Evolutionary conservation across 2,888 invertebrate species (phyloP).

Genomic region (Hemistola chrysoprasaria): DNA sequence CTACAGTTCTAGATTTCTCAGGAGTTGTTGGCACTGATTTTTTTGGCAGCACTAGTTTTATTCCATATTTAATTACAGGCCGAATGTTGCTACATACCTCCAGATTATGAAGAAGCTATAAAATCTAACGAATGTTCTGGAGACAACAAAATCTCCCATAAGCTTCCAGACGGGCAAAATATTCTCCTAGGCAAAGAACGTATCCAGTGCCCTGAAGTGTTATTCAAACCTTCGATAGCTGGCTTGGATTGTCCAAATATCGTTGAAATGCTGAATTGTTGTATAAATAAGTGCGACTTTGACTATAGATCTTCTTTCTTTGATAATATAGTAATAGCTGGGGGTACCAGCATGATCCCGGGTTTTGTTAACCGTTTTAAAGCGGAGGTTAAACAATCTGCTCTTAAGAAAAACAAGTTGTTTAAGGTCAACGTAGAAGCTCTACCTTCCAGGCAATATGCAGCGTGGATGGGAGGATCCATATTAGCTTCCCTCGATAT

Average conservation of each 20-base stretch:
- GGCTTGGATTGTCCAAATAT: constrained; percentile 90
- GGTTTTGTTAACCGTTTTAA: constrained; percentile 95
- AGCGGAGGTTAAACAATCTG: constrained; percentile 93
- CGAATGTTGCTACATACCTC: constrained; percentile 52
- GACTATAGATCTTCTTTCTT: constrained; percentile 93
- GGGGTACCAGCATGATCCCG: constrained; percentile 93
- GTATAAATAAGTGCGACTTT: constrained; percentile 84
- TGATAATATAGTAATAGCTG: constrained; percentile 93
- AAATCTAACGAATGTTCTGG: constrained; percentile 80
- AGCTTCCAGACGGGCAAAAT: constrained; percentile 91
- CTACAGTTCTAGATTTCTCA: too few species aligned
- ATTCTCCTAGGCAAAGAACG: constrained; percentile 91
- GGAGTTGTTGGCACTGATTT: too few species aligned
- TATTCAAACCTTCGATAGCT: constrained; percentile 92
- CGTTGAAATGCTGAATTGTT: constrained; percentile 83
- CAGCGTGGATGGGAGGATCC: constrained; percentile 98
- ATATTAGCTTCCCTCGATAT: constrained; percentile 95
- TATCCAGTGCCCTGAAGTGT: constrained; percentile 91
- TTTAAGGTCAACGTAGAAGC: constrained; percentile 88
- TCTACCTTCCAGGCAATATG: constrained; percentile 94
- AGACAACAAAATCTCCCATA: constrained; percentile 89
- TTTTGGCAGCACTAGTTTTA: too few species aligned
- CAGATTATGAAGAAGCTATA: constrained; percentile 44
- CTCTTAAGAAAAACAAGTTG: constrained; percentile 76
- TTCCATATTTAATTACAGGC: constrained; percentile 43